Base-by-base conservation (phyloP, 64 coral and sea anemone genomes). In the Montipora foliosa region DNA sequence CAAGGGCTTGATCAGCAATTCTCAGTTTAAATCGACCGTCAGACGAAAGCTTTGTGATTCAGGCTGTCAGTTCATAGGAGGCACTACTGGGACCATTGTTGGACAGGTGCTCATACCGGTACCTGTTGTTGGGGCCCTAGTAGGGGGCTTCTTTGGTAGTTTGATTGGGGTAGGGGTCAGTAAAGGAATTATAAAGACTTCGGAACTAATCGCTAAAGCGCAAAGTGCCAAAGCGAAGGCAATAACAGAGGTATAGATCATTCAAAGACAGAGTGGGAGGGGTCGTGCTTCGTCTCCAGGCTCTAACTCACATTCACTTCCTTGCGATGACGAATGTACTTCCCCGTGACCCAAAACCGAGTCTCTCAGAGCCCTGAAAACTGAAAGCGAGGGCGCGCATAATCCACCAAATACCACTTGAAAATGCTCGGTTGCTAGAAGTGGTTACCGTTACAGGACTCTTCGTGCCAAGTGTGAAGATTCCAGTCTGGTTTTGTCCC, bases 81-180 rank as follows among this genome's bases (percentile, higher is more conserved):
- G 98, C 6, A 99, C 98, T 17, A 96, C 98, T 7, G 98, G 98
- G 51, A 99, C 98, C 59, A 99, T 99, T 76, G 98, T 99, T 1
- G 98, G 98, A 62, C 98, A 99, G 80, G 91, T 99, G 61, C 95
- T 99, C 12, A 94, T 99, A 66, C 98, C 98, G 8, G 98, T 99
- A 13, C 98, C 98, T 49, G 98, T 99, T 50, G 98, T 99, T 24
- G 98, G 98, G 15, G 98, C 98, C 51, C 89, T 96, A 8, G 94
- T 99, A n/a, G 98, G 98, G 8, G 98, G 98, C 5, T 99, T 99
- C 67, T 94, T 93, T 71, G 98, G 98, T 12, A 96, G 95, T 61
- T 99, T 99, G 45, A 94, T 99, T 5, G 98, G 98, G n/a, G 85
- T 95, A 8, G 98, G 98, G 49, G 98, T 99, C 6, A 99, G 98